Conservation (phyloP, 2,888 invertebrate species). For the Ophraella communa region DNA sequence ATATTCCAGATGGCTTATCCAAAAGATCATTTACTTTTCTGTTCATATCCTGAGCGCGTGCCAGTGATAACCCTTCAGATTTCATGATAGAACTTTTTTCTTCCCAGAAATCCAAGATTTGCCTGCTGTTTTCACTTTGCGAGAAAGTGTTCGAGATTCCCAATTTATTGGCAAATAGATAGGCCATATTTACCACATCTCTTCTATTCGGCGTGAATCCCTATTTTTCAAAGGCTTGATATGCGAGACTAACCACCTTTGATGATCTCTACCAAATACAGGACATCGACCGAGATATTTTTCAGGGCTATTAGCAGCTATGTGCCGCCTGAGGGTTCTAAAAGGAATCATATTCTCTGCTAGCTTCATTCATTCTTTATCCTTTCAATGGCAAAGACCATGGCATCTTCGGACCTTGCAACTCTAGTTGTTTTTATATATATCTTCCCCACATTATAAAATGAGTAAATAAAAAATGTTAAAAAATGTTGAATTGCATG, state of each 20-base stretch:
- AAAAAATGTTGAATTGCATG: no score
- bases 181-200: neutral
- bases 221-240: constrained; percentile 13
- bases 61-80: no score
- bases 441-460: no score
- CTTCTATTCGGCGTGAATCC: constrained; percentile 14
- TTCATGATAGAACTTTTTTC: constrained; percentile 1
- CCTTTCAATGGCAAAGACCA: no score
- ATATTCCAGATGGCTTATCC: no score
- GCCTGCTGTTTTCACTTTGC: neutral
- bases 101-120: neutral
- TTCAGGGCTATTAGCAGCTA: neutral
- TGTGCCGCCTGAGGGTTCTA: no score
- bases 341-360: neutral
- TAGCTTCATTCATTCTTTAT: no score
- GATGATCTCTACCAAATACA: neutral
- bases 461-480: no score
- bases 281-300: neutral
- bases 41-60: no score
- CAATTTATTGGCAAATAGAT: neutral
- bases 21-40: no score
- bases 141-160: neutral
- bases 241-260: constrained; percentile 17
- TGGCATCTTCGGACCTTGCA: no score
- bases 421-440: neutral